Evolutionary conservation across 2,888 invertebrate genomes (phyloP), one percentile per base, ranked within the genome.

Genomic region (Dioctria rufipes): DNA sequence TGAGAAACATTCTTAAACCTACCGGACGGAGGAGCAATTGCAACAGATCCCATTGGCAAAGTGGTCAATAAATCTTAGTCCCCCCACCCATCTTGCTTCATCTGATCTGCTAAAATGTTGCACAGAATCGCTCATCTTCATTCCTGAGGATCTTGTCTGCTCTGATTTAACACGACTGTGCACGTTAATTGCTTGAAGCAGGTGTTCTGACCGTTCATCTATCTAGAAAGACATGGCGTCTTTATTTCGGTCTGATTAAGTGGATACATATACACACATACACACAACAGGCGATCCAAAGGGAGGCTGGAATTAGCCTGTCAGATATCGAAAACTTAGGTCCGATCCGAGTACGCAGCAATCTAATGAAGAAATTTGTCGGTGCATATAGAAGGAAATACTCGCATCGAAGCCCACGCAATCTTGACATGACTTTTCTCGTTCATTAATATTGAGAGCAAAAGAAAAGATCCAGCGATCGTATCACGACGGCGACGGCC

Each of bases 151-250:
- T 75, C 78, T 66, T 66, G 78, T 78, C 66, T 60, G 78, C 66
- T n/a, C 66, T 66, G 78, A 78, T 78, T 78, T 78, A 78, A 78
- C 78, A 78, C 65, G 66, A 58, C 54, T 43, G 66, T n/a, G 66
- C 42, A 25, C 78, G 66, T 78, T 78, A 78, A 78, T 78, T 78
- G 78, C 78, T 66, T 42, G 13, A 51, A 66, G 78, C 78, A 78
- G 78, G 78, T 78, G 78, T 66, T 78, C 66, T 3, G 11, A 4
- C 51, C 51, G 65, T 51, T 66, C 78, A 25, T 75, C 75, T 71
- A 54, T 60, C 60, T 60, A 60, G 75, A 42, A 25, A 61, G 46
- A 43, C 61, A 54, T 61, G 61, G 75, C 75, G 75, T 75, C 75
- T 75, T 75, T 40, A 61, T 60, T 75, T 75, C 43, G 43, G 42